Percentiles rank a stretch among this genome's conserved stretches.
phyloP scores from a whole-genome alignment of 1,140 invertebrate species.

The Phortica variegata region DNA sequence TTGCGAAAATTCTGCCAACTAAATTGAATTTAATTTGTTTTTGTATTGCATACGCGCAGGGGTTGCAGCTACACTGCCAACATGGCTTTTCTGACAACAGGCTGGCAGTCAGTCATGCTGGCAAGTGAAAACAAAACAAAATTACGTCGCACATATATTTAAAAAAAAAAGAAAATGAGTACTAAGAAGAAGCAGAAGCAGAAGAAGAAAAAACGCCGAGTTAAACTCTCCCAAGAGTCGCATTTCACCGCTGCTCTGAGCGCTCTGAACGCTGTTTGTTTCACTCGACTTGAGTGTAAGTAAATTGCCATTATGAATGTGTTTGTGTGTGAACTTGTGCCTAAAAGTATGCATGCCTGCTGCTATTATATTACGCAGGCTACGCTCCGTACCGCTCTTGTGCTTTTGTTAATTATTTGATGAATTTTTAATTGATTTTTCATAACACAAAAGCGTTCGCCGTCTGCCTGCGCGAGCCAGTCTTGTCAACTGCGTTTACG shows the following conservation, averaged over 20 bases:
- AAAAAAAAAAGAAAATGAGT: too few species aligned
- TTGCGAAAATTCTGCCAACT: slow-evolving; percentile 42
- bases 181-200: slow-evolving; percentile 18
- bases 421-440: slow-evolving; percentile 57
- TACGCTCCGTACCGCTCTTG: slow-evolving; percentile 14
- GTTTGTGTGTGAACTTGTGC: background rate
- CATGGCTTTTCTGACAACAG: too few species aligned
- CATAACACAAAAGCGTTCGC: slow-evolving; percentile 49
- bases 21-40: slow-evolving; percentile 56
- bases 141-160: too few species aligned
- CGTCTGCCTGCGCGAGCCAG: too few species aligned
- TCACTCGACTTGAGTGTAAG: too few species aligned
- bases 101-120: too few species aligned
- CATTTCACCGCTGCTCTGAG: too few species aligned
- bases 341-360: background rate
- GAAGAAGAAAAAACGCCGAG: slow-evolving; percentile 24
- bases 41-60: slow-evolving; percentile 34
- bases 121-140: too few species aligned
- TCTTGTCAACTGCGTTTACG: too few species aligned
- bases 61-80: too few species aligned
- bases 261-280: too few species aligned
- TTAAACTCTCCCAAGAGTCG: slow-evolving; percentile 47
- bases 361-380: slow-evolving; percentile 10
- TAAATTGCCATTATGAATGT: background rate
- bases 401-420: slow-evolving; percentile 57